Evolutionary conservation across 1,140 invertebrate genomes (phyloP), one percentile per base, ranked within the genome.

Genomic region (Melipona quadrifasciata): DNA sequence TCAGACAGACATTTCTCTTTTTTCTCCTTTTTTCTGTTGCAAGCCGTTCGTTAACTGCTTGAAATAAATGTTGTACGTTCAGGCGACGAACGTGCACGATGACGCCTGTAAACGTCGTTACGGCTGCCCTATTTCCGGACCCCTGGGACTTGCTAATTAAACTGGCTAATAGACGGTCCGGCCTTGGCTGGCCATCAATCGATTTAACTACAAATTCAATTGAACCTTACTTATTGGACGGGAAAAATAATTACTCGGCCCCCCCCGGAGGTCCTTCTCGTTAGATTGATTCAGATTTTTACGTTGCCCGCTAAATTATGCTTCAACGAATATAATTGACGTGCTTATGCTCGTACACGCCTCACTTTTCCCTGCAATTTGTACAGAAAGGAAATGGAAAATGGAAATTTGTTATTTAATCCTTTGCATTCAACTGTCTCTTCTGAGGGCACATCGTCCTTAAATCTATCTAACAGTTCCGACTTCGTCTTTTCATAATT

Each of bases 201-300:
- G 78, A 89, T 87, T 90, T 85, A 87, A 87, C 84, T 86, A 82
- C 82, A 82, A 86, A 86, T 82, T 90, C 80, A 79, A 86, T 86
- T 84, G 80, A 77, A 65, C 79, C 51, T 74, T 27, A 71, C 64
- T 78, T 67, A 67, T 77, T 72, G 72, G 80, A 73, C 82, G 75
- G 51, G 88, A 79, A 86, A 83, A 84, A 84, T 86, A 84, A 89
- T 89, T 88, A 81, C 55, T 53, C n/a, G 58, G 31, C 31, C 31
- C 31, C n/a, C 19, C 67, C 67, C 24, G 51, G n/a, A 78, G 82
- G 39, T 53, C 47, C 47, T 21, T 2, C 81, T 77, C 24, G 57
- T 76, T 61, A 47, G 24, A 61, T 61, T 47, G 74, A 76, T 61
- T 76, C 74, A n/a, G 74, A 76, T 76, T 39, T 61, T 61, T 61